Base-by-base conservation (phyloP, 1,140 invertebrate species). In the Scylla paramamosain region DNA sequence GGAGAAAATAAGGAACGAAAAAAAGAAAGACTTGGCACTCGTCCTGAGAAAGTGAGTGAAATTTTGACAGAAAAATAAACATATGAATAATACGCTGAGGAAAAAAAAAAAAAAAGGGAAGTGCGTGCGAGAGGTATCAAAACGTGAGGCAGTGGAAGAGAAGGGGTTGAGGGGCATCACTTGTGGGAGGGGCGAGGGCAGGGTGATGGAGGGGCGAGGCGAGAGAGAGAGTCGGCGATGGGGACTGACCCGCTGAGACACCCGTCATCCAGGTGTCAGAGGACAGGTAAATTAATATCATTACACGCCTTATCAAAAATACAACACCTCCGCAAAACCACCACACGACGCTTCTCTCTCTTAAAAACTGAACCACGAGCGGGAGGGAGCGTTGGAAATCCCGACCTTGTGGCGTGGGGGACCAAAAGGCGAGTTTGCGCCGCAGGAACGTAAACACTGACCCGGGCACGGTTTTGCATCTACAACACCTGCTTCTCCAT, bases 241-340 rank as follows among this genome's bases (percentile, higher is more conserved):
- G 67, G 8, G 16, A 12, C 20, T 77, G 67, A 7, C 67, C 67
- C 67, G 12, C 67, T 20, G 67, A 77, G 67, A 77, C 67, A 77
- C 67, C 67, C 67, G 67, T 77, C 20, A 77, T 77, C 67, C 67
- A 77, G 67, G 67, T 77, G 67, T 77, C 67, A 77, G 67, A 20
- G 20, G 12, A 7, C 16, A 77, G 67, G 20, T 77, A 77, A 77
- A 77, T 77, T 25, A n/a, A 77, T 77, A 77, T 77, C 67, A 77
- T 77, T 77, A 77, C 67, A 77, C 67, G n/a, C 67, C 67, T 77
- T 77, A 77, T 77, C 67, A 25, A 25, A n/a, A 77, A 77, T 77
- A 77, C 67, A 77, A 77, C 67, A 77, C 67, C 67, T 77, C 25
- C 25, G 67, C 25, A 25, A n/a, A 77, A 77, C 67, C 67, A 77